Conservation (phyloP, 2,113 vertebrate genomes). For the Hemiprocne comata region DNA sequence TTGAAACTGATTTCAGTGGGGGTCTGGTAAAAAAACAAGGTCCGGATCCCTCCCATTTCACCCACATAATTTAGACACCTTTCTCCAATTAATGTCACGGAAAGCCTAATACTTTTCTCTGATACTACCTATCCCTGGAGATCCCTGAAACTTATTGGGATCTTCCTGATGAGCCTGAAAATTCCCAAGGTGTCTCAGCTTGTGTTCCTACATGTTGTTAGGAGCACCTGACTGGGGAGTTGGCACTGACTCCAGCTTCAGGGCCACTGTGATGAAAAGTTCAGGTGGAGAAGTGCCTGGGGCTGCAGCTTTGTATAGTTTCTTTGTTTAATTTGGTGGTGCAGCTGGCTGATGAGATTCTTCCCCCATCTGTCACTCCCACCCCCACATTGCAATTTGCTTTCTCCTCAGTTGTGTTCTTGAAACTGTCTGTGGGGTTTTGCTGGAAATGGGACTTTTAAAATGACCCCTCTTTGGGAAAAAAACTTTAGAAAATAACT, state of each 20-base stretch:
- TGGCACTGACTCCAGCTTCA: background rate
- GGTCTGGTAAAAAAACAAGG: background rate
- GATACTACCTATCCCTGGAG: background rate
- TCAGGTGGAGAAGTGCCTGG: background rate
- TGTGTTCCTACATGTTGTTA: background rate
- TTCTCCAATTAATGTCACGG: background rate
- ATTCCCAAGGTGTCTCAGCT: background rate
- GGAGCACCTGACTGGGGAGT: background rate
- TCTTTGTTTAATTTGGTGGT: slow-evolving; percentile 6
- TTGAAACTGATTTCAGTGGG: background rate
- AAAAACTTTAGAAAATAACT: background rate
- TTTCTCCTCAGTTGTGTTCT: background rate
- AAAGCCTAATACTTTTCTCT: background rate
- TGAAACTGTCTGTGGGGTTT: background rate
- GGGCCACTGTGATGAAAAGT: slow-evolving; percentile 4
- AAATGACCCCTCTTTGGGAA: background rate
- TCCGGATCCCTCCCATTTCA: background rate
- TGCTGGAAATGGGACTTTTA: background rate
- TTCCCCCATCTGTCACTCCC: background rate
- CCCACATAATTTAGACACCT: background rate
- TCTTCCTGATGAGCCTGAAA: background rate
- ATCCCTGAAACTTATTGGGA: background rate
- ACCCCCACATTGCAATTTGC: background rate
- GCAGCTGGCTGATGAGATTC: slow-evolving; percentile 1
- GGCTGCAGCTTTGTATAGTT: background rate